Evolutionary conservation across 2,888 invertebrate genomes (phyloP).

Genomic region (Euzetes globulus): DNA sequence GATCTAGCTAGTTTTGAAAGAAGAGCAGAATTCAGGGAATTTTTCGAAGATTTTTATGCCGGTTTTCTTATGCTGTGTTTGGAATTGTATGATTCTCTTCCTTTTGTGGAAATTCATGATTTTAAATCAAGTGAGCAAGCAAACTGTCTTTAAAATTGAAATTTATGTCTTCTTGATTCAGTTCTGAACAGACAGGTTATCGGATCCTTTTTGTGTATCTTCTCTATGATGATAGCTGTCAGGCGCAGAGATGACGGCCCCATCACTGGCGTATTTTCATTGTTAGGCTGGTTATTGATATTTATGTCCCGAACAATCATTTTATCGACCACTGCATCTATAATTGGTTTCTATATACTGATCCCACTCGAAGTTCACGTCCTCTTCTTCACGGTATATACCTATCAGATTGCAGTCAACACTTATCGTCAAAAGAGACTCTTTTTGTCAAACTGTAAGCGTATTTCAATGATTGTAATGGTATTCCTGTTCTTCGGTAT

Average conservation of each 20-base stretch:
- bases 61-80: constrained; percentile 41
- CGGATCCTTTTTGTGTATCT: constrained; percentile 39
- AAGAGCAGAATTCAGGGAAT: constrained; percentile 40
- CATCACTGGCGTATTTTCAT: constrained; percentile 39
- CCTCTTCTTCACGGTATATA: constrained; percentile 37
- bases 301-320: constrained; percentile 40
- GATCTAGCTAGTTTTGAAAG: constrained; percentile 38
- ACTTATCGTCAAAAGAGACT: constrained; percentile 29
- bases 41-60: constrained; percentile 43
- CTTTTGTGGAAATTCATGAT: no score
- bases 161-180: no score
- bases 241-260: constrained; percentile 41
- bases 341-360: constrained; percentile 38
- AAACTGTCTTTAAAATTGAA: constrained; percentile 2
- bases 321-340: constrained; percentile 39
- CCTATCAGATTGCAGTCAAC: constrained; percentile 39
- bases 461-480: constrained; percentile 31
- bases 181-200: constrained; percentile 39
- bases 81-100: constrained; percentile 40
- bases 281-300: constrained; percentile 38
- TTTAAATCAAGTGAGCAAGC: no score
- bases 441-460: not conserved
- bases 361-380: constrained; percentile 39
- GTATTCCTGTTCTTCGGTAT: constrained; percentile 41
- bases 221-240: constrained; percentile 42